A percentile compares a stretch with the other conserved stretches of the same genome.
Evolutionary conservation across 2,888 invertebrate genomes (phyloP).

Genomic region (Lordiphosa fenestrarum): DNA sequence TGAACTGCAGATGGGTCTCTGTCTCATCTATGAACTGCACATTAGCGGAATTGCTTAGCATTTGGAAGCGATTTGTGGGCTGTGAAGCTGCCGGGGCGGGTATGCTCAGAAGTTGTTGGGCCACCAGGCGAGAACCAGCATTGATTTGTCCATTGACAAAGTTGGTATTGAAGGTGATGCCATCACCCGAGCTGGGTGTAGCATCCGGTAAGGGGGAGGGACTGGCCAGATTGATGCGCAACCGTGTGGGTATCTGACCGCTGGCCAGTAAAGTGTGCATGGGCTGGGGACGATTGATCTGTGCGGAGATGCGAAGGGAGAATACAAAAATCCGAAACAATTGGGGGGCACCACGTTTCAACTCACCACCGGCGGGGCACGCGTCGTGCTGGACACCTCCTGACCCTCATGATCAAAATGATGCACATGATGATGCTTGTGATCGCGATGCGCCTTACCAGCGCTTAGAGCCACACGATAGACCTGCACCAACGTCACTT

Average conservation of each 20-base stretch:
- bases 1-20: slow-evolving; percentile 75
- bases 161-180: slow-evolving; percentile 80
- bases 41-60: slow-evolving; percentile 82
- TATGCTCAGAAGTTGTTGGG: slow-evolving; percentile 82
- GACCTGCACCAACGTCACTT: slow-evolving; percentile 89
- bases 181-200: slow-evolving; percentile 5
- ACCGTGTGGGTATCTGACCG: slow-evolving; percentile 83
- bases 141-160: slow-evolving; percentile 85
- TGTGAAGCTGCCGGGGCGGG: neutral
- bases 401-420: slow-evolving; percentile 89
- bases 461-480: slow-evolving; percentile 91
- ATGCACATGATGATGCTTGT: slow-evolving; percentile 93
- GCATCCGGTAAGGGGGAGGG: slow-evolving; percentile 40
- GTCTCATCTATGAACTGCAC: slow-evolving; percentile 84
- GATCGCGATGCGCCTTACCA: slow-evolving; percentile 92
- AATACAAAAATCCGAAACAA: no score
- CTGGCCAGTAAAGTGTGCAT: slow-evolving; percentile 83
- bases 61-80: slow-evolving; percentile 45
- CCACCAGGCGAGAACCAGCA: slow-evolving; percentile 81
- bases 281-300: slow-evolving; percentile 81
- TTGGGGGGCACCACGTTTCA: neutral
- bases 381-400: slow-evolving; percentile 82
- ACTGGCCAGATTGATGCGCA: slow-evolving; percentile 82
- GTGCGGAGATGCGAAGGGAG: neutral
- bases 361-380: slow-evolving; percentile 80